Conservation (phyloP, 2,797 vertebrate species). For the Emydoidea blandingii region DNA sequence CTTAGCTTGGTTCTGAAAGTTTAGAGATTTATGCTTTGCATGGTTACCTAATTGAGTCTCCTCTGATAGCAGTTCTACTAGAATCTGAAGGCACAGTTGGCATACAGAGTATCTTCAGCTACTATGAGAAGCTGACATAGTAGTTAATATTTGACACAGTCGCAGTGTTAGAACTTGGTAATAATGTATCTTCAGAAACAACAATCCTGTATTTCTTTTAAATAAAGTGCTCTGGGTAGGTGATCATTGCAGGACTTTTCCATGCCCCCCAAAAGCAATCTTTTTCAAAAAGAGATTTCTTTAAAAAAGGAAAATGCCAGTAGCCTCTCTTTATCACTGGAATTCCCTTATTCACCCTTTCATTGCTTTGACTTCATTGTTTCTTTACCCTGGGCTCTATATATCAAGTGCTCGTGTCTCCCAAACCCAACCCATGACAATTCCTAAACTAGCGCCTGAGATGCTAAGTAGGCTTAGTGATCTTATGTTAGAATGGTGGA, state of each 20-base stretch:
- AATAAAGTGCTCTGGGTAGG: not conserved
- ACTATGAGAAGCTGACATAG: not conserved
- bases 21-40: not conserved
- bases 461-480: not conserved
- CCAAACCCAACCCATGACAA: not conserved
- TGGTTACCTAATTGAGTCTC: not conserved
- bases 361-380: not conserved
- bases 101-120: not conserved
- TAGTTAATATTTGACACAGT: not conserved
- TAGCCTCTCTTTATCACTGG: not conserved
- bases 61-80: not conserved
- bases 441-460: not conserved
- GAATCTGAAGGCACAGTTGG: not conserved
- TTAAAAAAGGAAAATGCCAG: not conserved
- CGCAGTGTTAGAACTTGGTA: accelerated
- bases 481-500: not conserved
- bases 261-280: not conserved
- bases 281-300: not conserved
- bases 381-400: not conserved
- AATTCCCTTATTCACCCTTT: not conserved
- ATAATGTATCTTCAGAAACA: not conserved
- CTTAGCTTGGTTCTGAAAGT: not conserved
- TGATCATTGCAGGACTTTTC: not conserved
- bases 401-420: not conserved
- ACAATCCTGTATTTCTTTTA: not conserved